Evolutionary conservation across 2,797 vertebrate species (phyloP).

Genomic region (Columba guinea): DNA sequence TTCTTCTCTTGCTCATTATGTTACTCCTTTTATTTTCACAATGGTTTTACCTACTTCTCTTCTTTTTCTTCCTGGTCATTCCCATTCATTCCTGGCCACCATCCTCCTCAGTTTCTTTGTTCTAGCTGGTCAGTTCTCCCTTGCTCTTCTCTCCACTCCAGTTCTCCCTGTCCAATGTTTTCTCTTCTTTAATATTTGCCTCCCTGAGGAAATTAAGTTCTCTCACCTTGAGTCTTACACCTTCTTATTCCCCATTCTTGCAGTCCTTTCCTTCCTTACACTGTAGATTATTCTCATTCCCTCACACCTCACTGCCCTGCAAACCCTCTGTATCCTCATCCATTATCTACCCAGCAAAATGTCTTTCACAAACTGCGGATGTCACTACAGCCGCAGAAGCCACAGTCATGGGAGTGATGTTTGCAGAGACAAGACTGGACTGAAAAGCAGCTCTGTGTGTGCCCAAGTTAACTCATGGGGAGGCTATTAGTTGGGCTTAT

Average conservation of each 20-base stretch:
- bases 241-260: background rate
- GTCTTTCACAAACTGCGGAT: background rate
- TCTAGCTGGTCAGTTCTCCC: background rate
- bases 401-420: background rate
- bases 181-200: background rate
- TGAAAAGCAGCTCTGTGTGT: background rate
- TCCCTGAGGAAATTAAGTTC: background rate
- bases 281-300: background rate
- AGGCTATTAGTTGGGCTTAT: slow-evolving; percentile 7
- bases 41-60: background rate
- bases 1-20: background rate
- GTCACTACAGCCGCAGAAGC: background rate
- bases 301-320: background rate
- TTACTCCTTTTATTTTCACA: background rate
- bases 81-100: background rate
- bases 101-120: background rate
- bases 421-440: background rate
- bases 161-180: background rate
- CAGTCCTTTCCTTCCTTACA: background rate
- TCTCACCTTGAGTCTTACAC: background rate
- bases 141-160: background rate
- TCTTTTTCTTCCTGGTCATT: background rate
- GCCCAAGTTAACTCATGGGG: background rate
- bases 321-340: background rate
- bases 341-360: background rate